Conservation (phyloP, 2,113 vertebrate species). For the Nyctereutes procyonoides region DNA sequence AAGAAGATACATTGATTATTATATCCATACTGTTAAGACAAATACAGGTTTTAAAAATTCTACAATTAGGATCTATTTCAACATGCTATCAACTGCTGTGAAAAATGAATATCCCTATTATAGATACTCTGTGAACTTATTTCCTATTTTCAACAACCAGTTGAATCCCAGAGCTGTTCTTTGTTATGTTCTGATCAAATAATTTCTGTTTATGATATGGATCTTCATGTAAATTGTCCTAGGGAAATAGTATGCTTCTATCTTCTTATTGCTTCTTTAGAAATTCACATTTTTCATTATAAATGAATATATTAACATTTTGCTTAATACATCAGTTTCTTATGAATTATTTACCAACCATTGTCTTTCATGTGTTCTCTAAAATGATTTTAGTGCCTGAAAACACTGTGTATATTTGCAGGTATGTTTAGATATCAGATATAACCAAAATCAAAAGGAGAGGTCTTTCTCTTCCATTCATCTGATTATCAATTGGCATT, state of each 20-base stretch:
- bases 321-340: not conserved
- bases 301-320: not conserved
- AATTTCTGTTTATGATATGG: not conserved
- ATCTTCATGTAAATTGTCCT: not conserved
- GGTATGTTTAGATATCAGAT: not conserved
- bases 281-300: not conserved
- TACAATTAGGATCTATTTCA: not conserved
- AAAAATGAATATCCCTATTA: not conserved
- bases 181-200: not conserved
- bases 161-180: not conserved
- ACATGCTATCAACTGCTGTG: not conserved
- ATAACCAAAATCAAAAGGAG: not conserved
- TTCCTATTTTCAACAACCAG: not conserved
- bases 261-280: not conserved
- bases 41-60: not conserved
- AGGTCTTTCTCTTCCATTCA: not conserved
- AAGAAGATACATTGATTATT: not conserved
- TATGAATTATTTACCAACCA: not conserved
- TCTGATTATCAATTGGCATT: not conserved
- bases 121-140: not conserved
- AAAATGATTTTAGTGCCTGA: not conserved
- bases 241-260: not conserved
- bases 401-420: not conserved
- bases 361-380: not conserved
- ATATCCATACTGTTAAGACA: not conserved